phyloP scores from a whole-genome alignment of 2,113 vertebrate species.

The Leptosomus discolor region DNA sequence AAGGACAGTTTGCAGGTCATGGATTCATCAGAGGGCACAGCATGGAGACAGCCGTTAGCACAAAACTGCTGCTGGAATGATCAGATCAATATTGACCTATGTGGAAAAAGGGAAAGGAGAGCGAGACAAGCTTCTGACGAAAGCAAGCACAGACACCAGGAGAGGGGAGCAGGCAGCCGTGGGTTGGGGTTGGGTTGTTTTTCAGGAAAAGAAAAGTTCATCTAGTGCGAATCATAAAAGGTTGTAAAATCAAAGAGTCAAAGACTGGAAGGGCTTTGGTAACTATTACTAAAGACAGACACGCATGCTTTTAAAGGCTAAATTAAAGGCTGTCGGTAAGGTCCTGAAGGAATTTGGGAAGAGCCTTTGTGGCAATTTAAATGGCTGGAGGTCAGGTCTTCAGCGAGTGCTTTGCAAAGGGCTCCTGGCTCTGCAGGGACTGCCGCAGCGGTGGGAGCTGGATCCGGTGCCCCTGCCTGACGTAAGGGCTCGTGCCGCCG shows the following conservation, averaged over 20 bases:
- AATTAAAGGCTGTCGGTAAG: background rate
- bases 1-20: background rate
- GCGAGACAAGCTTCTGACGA: background rate
- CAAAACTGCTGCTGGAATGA: background rate
- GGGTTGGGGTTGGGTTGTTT: background rate
- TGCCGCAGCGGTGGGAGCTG: background rate
- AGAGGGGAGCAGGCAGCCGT: background rate
- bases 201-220: background rate
- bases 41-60: background rate
- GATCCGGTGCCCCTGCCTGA: background rate
- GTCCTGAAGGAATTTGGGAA: background rate
- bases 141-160: background rate
- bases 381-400: background rate
- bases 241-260: constrained; percentile 3
- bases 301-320: background rate
- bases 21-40: background rate
- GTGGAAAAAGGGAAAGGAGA: background rate
- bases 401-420: background rate
- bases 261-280: background rate
- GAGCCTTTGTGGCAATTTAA: background rate
- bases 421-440: background rate
- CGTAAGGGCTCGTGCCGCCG: background rate
- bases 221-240: background rate
- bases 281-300: background rate
- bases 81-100: background rate